Percentiles rank a stretch among this genome's conserved stretches.
These are phyloP conservation scores for Anadara kagoshimensis DNA, from an alignment of 1,140 invertebrate genomes.

Conservation along the genomic window DNA sequence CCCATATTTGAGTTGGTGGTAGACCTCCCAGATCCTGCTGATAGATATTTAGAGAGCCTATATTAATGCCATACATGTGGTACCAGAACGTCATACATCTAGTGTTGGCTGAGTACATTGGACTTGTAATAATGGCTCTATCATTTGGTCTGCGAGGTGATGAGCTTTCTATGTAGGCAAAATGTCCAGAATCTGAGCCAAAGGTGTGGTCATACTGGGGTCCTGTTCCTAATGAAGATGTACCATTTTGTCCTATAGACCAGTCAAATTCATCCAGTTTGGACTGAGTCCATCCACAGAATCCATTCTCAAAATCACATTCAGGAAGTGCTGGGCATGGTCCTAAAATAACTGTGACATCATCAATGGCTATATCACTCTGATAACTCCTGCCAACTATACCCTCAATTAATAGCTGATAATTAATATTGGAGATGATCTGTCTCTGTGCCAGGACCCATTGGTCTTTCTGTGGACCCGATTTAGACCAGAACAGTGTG, in stretches of 20 bases:
- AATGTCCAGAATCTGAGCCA: slow-evolving; percentile 62
- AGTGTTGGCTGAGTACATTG: slow-evolving; percentile 11
- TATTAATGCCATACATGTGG: slow-evolving; percentile 83
- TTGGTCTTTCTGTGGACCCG: slow-evolving; percentile 49
- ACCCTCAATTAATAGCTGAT: slow-evolving; percentile 49
- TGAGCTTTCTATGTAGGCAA: slow-evolving; percentile 65
- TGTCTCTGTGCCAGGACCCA: slow-evolving; percentile 52
- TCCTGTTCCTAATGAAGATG: slow-evolving; percentile 80
- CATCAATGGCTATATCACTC: slow-evolving; percentile 69
- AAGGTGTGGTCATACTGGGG: slow-evolving; percentile 84
- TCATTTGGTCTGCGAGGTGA: slow-evolving; percentile 50
- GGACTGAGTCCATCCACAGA: slow-evolving; percentile 61
- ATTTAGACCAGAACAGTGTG: slow-evolving; percentile 50
- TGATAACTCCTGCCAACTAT: slow-evolving; percentile 49
- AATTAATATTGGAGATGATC: slow-evolving; percentile 43
- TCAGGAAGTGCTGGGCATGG: slow-evolving; percentile 46
- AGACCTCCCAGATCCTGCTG: slow-evolving; percentile 34
- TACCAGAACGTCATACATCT: slow-evolving; percentile 79
- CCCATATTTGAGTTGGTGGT: slow-evolving; percentile 43
- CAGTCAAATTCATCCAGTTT: slow-evolving; percentile 64
- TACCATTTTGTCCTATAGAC: slow-evolving; percentile 54
- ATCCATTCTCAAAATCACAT: slow-evolving; percentile 63
- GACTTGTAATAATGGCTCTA: slow-evolving; percentile 50
- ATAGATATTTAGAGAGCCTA: slow-evolving; percentile 64
- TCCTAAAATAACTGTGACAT: slow-evolving; percentile 68